Conservation (phyloP, 2,797 vertebrate species). For the Xiphophorus birchmanni region DNA sequence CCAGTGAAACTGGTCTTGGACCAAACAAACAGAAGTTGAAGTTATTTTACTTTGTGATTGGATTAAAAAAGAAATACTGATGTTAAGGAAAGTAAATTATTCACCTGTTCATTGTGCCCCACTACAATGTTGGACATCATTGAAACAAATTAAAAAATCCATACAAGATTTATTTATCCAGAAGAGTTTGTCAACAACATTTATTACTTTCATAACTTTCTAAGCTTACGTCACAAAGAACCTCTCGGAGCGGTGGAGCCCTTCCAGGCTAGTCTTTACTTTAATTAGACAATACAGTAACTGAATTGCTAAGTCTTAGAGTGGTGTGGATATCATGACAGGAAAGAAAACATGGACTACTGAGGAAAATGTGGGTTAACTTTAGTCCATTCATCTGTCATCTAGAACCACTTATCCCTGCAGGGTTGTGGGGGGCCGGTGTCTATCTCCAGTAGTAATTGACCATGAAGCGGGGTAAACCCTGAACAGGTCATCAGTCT, state of each 20-base stretch:
- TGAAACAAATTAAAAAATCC: not conserved
- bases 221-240: not conserved
- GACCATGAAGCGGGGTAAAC: not conserved
- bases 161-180: not conserved
- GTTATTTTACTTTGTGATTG: not conserved
- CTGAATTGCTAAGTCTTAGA: not conserved
- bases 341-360: not conserved
- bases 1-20: not conserved
- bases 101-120: not conserved
- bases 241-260: not conserved
- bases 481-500: not conserved
- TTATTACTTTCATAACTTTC: not conserved
- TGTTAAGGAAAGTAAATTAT: not conserved
- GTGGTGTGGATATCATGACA: not conserved
- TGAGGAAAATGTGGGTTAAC: not conserved
- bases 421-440: no score
- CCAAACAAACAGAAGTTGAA: not conserved
- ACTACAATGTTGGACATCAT: not conserved
- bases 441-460: no score
- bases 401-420: no score
- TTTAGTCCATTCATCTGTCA: not conserved
- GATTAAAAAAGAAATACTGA: not conserved
- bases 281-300: not conserved
- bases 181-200: not conserved
- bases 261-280: not conserved